phyloP scores from a whole-genome alignment of 2,888 invertebrate species.

The Blomia tropicalis region DNA sequence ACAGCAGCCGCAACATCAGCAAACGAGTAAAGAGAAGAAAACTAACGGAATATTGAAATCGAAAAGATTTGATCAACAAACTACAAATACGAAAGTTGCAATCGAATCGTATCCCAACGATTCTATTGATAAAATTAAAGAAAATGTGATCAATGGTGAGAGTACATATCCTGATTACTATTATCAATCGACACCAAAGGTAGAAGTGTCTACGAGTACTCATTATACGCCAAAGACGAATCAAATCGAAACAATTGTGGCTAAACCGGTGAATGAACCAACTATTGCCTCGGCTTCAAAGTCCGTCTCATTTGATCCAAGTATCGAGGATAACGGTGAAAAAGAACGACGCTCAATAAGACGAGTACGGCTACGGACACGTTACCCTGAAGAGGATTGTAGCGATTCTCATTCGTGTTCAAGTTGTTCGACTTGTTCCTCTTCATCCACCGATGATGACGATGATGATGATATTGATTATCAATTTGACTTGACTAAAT shows the following conservation, averaged over 20 bases:
- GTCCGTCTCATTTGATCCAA: slow-evolving; percentile 25
- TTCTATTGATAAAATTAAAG: not conserved
- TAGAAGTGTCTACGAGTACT: no score
- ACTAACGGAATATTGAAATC: not conserved
- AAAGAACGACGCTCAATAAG: not conserved
- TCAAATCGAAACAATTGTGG: no score
- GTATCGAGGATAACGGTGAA: slow-evolving; percentile 19
- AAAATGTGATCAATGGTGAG: not conserved
- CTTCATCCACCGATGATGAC: slow-evolving; percentile 17
- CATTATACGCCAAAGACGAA: no score
- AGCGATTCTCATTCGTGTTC: slow-evolving; percentile 17
- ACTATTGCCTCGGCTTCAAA: slow-evolving; percentile 11
- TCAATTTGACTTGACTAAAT: not conserved
- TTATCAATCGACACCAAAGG: not conserved
- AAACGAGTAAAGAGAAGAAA: not conserved
- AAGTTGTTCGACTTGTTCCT: slow-evolving; percentile 21
- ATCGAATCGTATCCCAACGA: not conserved
- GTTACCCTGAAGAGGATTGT: not conserved
- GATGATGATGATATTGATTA: slow-evolving; percentile 20
- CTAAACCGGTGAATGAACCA: not conserved
- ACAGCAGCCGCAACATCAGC: not conserved
- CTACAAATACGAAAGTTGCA: not conserved
- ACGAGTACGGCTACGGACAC: no score
- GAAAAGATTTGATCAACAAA: no score
- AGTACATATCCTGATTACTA: not conserved